Evolutionary conservation across 2,797 vertebrate species (phyloP).

Genomic region (Margarornis squamiger): DNA sequence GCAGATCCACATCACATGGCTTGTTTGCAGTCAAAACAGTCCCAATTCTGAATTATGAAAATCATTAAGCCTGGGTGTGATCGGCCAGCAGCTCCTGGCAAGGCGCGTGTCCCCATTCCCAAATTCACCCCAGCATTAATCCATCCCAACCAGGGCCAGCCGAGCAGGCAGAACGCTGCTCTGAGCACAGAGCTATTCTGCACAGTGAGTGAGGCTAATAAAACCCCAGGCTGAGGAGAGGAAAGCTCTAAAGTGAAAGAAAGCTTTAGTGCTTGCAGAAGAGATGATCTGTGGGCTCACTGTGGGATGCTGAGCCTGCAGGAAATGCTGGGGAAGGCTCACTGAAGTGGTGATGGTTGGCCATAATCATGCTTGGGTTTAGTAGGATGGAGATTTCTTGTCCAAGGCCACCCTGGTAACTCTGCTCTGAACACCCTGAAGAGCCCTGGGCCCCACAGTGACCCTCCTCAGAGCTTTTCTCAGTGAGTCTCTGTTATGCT

Average conservation of each 20-base stretch:
- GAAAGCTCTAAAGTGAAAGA: background rate
- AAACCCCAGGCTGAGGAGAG: background rate
- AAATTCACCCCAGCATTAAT: background rate
- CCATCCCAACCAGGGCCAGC: background rate
- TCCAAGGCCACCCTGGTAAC: background rate
- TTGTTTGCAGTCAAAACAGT: constrained; percentile 40
- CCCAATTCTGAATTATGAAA: background rate
- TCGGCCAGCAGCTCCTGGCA: background rate
- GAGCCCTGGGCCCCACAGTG: background rate
- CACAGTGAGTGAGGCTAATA: background rate
- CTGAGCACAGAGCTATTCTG: background rate
- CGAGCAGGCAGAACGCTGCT: rapidly evolving
- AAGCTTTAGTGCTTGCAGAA: background rate
- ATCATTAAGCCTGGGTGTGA: background rate
- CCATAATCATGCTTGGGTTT: background rate
- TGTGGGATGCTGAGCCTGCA: background rate
- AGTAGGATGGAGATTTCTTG: background rate
- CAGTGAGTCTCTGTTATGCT: rapidly evolving
- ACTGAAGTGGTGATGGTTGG: background rate
- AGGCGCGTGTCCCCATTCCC: background rate
- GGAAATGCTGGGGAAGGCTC: background rate
- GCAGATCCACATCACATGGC: background rate
- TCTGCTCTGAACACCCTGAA: background rate
- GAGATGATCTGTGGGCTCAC: background rate
- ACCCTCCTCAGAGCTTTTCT: background rate